Evolutionary conservation across 2,113 vertebrate species (phyloP), one percentile per base, ranked within the genome.

Genomic region (Amblyopsis rosae): DNA sequence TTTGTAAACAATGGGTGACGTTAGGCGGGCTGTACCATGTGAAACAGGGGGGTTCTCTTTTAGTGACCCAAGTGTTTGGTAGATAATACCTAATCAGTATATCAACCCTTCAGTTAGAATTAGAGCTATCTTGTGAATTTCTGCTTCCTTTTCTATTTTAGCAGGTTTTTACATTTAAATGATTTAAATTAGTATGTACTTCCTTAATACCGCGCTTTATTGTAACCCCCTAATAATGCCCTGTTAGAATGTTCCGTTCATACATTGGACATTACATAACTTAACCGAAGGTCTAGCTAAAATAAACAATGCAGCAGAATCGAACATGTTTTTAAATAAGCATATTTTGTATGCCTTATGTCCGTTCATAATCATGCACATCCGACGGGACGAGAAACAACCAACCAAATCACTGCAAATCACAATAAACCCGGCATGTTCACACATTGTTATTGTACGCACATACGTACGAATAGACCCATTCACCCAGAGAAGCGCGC

Each of bases 1-100:
- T 94, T 94, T 95, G 94, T 95, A 95, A 95, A 95, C 94, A 95
- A 95, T 92, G 90, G 93, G 4, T 94, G 93, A 95, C 94, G 93
- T 76, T 70, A 8, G 1, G 0, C 11, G 89, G 88, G 81, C 59
- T 15, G 64, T 83, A 92, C 93, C 93, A 94, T 57, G 10, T 17
- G 2, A 0, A 5, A 1, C 7, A 26, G 59, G 69, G 56, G 54
- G 49, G 61, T 32, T 41, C 0, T 0, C 2, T 1, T 10, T 0
- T 8, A 1, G 3, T 1, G 3, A 57, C 11, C 51, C 55, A 70
- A 76, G 62, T 6, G 65, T 59, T 33, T 3, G 0, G 0, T 6
- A 3, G 0, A 0, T 8, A 1, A 3, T 0, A 4, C 8, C 1
- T 0, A 1, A 13, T 0, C 0, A 3, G 8, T 0, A 1, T 1